A percentile compares a stretch with the other conserved stretches of the same genome.
These are phyloP conservation scores for Spatulosminthurus flaviceps DNA, from an alignment of 2,888 invertebrate species.

Conservation along the genomic window DNA sequence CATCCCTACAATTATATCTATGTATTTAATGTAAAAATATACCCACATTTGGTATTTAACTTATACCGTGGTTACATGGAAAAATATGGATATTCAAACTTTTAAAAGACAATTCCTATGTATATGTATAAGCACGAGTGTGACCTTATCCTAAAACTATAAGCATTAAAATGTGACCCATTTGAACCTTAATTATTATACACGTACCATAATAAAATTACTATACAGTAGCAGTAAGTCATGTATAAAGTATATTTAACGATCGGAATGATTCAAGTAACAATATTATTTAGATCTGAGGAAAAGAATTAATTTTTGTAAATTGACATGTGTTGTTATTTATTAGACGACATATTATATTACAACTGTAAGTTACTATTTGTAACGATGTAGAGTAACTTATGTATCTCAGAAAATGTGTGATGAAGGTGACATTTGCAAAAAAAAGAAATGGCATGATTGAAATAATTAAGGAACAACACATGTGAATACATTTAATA, in stretches of 20 bases:
- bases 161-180: not conserved
- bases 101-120: not conserved
- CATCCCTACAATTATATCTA: too few relatives aligned
- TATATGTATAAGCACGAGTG: constrained; percentile 34
- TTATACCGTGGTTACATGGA: too few relatives aligned
- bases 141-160: constrained; percentile 38
- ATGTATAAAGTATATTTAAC: not conserved
- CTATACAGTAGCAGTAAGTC: too few relatives aligned
- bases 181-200: not conserved
- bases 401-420: not conserved
- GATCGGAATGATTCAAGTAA: not conserved
- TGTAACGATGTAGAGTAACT: not conserved
- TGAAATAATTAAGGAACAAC: too few relatives aligned
- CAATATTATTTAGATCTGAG: constrained; percentile 8
- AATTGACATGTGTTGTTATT: not conserved
- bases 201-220: not conserved
- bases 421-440: too few relatives aligned
- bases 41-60: too few relatives aligned
- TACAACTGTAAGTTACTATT: too few relatives aligned
- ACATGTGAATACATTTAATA: not conserved
- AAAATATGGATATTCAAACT: constrained; percentile 24
- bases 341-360: too few relatives aligned
- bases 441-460: too few relatives aligned
- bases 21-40: too few relatives aligned
- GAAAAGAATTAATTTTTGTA: not conserved